Evolutionary conservation across 30 jellyfish, hydroid and myxozoan genomes (phyloP).

Genomic region (Rhopilema esculentum): DNA sequence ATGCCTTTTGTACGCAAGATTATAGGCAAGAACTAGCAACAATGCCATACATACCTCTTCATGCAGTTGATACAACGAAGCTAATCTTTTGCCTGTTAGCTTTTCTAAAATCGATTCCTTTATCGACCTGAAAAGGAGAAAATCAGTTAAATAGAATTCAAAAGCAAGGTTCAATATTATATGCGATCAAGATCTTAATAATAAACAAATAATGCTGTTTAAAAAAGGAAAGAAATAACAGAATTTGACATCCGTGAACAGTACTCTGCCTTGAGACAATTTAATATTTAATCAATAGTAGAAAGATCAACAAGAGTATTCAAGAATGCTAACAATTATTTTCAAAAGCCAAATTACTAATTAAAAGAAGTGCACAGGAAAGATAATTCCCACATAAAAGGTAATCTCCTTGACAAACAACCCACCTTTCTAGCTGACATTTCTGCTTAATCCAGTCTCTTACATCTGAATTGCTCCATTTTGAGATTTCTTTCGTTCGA

Average conservation of each 20-base stretch:
- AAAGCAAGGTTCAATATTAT: neutral
- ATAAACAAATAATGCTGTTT: neutral
- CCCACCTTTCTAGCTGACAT: neutral
- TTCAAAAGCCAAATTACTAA: neutral
- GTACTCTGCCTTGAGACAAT: no score
- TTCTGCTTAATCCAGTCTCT: neutral
- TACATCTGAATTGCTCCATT: neutral
- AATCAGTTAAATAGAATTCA: no score
- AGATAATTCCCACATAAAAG: neutral
- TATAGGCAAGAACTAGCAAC: neutral
- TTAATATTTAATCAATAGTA: no score
- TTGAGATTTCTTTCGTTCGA: neutral
- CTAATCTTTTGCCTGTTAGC: slow-evolving; percentile 40
- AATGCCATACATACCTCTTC: slow-evolving; percentile 48
- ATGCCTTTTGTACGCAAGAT: neutral
- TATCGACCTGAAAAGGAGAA: slow-evolving; percentile 19
- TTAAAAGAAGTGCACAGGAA: neutral
- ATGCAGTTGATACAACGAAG: slow-evolving; percentile 27
- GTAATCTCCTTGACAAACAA: neutral
- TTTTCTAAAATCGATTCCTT: slow-evolving; percentile 54
- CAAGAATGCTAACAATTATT: neutral
- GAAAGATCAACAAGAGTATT: no score
- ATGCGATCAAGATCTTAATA: neutral
- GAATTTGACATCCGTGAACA: no score
- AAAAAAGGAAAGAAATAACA: no score